Evolutionary conservation across 2,888 invertebrate species (phyloP).

Genomic region (Biston stratarius): DNA sequence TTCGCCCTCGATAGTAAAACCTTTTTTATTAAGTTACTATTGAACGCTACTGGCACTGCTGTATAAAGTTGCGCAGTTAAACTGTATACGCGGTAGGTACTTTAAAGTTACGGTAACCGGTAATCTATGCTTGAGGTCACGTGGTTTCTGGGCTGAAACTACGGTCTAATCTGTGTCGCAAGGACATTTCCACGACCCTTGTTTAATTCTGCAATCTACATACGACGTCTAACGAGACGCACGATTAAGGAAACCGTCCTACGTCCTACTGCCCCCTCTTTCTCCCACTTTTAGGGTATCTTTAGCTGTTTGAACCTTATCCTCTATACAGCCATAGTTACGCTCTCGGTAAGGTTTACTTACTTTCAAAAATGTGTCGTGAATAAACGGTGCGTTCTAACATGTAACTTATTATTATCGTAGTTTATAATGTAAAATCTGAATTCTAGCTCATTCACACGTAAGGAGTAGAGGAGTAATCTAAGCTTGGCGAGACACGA

Average conservation of each 20-base stretch:
- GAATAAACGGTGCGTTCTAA: not conserved
- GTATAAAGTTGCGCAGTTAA: conserved; percentile 39
- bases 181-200: conserved; percentile 35
- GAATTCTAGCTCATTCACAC: too few species aligned
- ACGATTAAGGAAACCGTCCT: conserved; percentile 28
- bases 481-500: too few species aligned
- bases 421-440: not conserved
- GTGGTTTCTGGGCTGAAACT: conserved; percentile 20
- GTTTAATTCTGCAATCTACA: conserved; percentile 38
- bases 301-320: not conserved
- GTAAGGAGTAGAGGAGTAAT: too few species aligned
- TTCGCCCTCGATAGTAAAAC: conserved; percentile 39
- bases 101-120: conserved; percentile 27
- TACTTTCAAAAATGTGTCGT: not conserved
- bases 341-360: not conserved
- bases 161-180: conserved; percentile 13
- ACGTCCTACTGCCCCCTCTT: conserved; percentile 8
- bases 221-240: conserved; percentile 32
- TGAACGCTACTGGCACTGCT: conserved; percentile 35
- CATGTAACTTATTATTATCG: not conserved
- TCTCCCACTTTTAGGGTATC: conserved; percentile 13
- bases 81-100: conserved; percentile 31
- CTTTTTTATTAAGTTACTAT: conserved; percentile 40
- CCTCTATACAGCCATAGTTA: not conserved
- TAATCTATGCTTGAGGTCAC: conserved; percentile 31